Evolutionary conservation across 2,888 invertebrate species (phyloP).

Genomic region (Lepidocyrtinus sp.): DNA sequence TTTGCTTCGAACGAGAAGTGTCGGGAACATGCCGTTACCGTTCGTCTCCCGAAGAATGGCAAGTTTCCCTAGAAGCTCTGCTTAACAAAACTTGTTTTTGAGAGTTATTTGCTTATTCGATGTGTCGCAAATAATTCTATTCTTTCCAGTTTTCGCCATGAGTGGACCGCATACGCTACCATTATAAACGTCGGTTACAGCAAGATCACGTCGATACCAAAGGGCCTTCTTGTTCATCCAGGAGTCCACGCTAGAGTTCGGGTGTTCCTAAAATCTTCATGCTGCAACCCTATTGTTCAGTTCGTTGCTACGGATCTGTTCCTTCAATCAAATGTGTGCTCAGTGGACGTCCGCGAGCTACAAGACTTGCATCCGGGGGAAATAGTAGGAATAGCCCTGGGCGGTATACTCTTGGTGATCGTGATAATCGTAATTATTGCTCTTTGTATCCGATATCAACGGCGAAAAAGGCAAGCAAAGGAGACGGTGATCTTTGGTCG

Average conservation of each 20-base stretch:
- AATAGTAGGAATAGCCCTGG: slow-evolving; percentile 68
- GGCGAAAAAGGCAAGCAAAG: slow-evolving; percentile 45
- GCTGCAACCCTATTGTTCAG: slow-evolving; percentile 67
- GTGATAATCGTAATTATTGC: slow-evolving; percentile 63
- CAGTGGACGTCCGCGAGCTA: slow-evolving; percentile 68
- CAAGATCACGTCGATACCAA: slow-evolving; percentile 64
- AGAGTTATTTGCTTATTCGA: too few relatives aligned
- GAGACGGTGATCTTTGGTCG: slow-evolving; percentile 55
- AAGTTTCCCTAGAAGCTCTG: too few relatives aligned
- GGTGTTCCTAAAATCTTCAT: slow-evolving; percentile 65
- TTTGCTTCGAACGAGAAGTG: slow-evolving; percentile 68
- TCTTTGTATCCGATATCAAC: slow-evolving; percentile 56
- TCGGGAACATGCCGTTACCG: slow-evolving; percentile 68
- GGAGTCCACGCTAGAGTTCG: slow-evolving; percentile 60
- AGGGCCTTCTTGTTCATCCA: slow-evolving; percentile 59
- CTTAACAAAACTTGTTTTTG: too few relatives aligned
- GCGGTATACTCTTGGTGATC: slow-evolving; percentile 61
- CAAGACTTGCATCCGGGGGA: slow-evolving; percentile 69
- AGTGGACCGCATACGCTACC: slow-evolving; percentile 69
- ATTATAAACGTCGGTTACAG: slow-evolving; percentile 61
- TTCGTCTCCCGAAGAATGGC: slow-evolving; percentile 65
- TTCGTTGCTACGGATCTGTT: slow-evolving; percentile 61
- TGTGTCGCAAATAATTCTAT: too few relatives aligned
- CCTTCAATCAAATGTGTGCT: slow-evolving; percentile 55
- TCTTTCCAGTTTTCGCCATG: slow-evolving; percentile 65